Conservation (phyloP, 2,888 invertebrate species). For the Melipona bicolor region DNA sequence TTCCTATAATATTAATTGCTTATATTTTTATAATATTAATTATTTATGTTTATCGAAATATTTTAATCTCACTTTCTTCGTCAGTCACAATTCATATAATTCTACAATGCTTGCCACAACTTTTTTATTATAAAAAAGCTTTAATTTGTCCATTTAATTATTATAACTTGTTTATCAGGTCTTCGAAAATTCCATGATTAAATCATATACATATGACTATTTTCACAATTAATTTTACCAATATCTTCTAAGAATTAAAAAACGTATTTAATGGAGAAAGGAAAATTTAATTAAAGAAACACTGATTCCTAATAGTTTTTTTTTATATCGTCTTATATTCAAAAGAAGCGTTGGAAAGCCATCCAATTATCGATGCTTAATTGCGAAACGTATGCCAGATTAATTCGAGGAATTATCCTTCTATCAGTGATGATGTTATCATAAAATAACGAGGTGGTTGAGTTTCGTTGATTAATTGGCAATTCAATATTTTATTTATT, state of each 20-base stretch:
- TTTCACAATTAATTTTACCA: neutral
- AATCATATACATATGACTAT: neutral
- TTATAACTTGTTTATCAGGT: neutral
- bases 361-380: constrained; percentile 36
- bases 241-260: neutral
- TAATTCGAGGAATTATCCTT: constrained; percentile 39
- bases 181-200: too few relatives aligned
- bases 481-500: constrained; percentile 45
- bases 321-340: neutral
- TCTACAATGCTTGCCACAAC: too few relatives aligned
- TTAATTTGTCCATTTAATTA: too few relatives aligned
- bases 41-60: too few relatives aligned
- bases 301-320: neutral
- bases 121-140: too few relatives aligned
- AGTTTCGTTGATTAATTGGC: constrained; percentile 35
- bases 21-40: too few relatives aligned
- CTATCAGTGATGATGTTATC: constrained; percentile 8
- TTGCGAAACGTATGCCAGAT: constrained; percentile 26
- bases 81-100: too few relatives aligned
- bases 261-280: neutral
- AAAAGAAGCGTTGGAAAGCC: neutral
- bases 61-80: too few relatives aligned
- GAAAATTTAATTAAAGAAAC: neutral
- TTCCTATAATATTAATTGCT: too few relatives aligned
- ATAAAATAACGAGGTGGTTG: constrained; percentile 40